Conservation (phyloP, 2,888 invertebrate genomes). For the Arge pagana region DNA sequence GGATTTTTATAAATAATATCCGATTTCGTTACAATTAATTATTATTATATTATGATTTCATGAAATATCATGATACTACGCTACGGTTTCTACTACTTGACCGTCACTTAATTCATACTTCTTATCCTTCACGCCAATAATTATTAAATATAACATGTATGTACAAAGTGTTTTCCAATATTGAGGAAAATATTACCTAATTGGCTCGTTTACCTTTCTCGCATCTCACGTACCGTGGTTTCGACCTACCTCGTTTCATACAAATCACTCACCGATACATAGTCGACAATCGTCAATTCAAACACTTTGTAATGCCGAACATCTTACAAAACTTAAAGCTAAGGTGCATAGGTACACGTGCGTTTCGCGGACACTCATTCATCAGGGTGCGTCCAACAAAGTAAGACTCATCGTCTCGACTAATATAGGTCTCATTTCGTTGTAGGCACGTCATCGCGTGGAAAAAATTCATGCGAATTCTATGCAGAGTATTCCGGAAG, state of each 20-base stretch:
- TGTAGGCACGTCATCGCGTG: constrained; percentile 31
- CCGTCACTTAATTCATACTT: constrained; percentile 21
- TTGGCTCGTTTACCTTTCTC: neutral
- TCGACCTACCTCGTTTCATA: constrained; percentile 6
- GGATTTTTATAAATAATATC: constrained; percentile 11
- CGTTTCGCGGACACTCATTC: constrained; percentile 31
- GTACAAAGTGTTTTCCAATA: constrained; percentile 32
- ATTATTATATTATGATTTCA: constrained; percentile 20
- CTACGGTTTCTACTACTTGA: constrained; percentile 29
- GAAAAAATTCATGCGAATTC: constrained; percentile 29
- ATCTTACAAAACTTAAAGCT: constrained; percentile 34
- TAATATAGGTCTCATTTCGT: constrained; percentile 32
- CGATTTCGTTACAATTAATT: constrained; percentile 11
- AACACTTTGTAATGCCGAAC: constrained; percentile 27
- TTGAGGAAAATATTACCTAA: neutral
- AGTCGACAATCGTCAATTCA: constrained; percentile 19
- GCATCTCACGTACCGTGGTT: constrained; percentile 2
- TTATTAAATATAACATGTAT: constrained; percentile 36
- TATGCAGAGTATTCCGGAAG: too few relatives aligned
- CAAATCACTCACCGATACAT: constrained; percentile 12
- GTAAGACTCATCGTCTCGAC: constrained; percentile 29
- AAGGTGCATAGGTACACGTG: constrained; percentile 39
- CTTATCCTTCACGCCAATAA: constrained; percentile 32
- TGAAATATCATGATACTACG: constrained; percentile 35
- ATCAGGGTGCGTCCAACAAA: constrained; percentile 30